Conservation (phyloP, 2,113 vertebrate species). For the Fregata magnificens region DNA sequence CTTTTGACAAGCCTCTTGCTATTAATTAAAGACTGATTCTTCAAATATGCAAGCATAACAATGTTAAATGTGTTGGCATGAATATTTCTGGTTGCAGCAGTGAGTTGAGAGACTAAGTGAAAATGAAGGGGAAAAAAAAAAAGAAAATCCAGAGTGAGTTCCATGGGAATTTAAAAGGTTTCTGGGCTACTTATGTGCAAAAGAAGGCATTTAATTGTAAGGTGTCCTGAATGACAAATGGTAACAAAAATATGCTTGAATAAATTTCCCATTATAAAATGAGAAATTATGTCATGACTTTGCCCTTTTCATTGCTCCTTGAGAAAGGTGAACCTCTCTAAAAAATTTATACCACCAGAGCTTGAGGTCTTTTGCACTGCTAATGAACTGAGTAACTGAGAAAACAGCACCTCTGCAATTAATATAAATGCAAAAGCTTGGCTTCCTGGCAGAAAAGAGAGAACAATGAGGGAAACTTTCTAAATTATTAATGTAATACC, state of each 20-base stretch:
- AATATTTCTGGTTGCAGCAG: background rate
- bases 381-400: constrained; percentile 60
- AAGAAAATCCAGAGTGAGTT: background rate
- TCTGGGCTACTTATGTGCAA: constrained; percentile 32
- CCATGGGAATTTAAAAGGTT: background rate
- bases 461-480: background rate
- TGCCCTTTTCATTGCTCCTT: constrained; percentile 65
- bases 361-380: background rate
- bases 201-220: constrained; percentile 62
- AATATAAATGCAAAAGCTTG: background rate
- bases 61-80: background rate
- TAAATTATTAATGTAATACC: constrained; percentile 6
- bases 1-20: background rate
- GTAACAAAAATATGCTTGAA: constrained; percentile 31
- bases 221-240: constrained; percentile 45
- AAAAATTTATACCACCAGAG: constrained; percentile 19
- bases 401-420: background rate
- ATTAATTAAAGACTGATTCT: background rate
- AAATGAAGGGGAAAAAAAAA: background rate
- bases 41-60: background rate
- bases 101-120: background rate
- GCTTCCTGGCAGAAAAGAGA: background rate
- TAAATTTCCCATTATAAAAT: constrained; percentile 71
- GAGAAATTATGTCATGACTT: constrained; percentile 50
- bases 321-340: constrained; percentile 56